Conservation (phyloP, 2,797 vertebrate genomes). For the Megalops cyprinoides region DNA sequence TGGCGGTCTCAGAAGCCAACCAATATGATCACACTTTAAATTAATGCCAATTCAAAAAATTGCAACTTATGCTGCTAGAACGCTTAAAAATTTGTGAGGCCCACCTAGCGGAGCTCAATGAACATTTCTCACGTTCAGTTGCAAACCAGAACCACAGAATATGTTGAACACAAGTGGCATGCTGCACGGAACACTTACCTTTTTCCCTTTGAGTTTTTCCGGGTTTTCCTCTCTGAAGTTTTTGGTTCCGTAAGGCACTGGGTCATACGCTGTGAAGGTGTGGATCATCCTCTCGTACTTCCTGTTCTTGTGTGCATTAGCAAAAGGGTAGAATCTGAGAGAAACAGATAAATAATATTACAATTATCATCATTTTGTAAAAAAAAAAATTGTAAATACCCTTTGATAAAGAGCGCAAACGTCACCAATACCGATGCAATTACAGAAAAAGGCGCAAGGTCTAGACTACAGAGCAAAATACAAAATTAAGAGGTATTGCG, state of each 20-base stretch:
- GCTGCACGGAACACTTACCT: slow-evolving; percentile 72
- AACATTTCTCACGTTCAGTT: too few relatives aligned
- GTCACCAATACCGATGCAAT: background rate
- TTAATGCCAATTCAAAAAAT: background rate
- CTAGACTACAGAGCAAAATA: background rate
- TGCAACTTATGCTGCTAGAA: too few relatives aligned
- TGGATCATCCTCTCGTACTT: slow-evolving; percentile 67
- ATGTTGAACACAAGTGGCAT: too few relatives aligned
- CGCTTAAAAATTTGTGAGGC: slow-evolving; percentile 79
- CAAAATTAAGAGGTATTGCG: background rate
- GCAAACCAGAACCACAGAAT: background rate
- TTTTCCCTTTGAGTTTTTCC: slow-evolving; percentile 63
- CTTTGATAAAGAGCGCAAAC: background rate
- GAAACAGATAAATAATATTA: slow-evolving; percentile 21
- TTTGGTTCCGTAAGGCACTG: slow-evolving; percentile 61
- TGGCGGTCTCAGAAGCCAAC: background rate
- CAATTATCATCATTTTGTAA: background rate
- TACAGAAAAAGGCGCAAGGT: background rate
- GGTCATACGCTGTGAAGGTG: slow-evolving; percentile 63
- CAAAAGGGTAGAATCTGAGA: slow-evolving; percentile 76
- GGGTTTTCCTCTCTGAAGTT: slow-evolving; percentile 72
- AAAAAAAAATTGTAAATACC: too few relatives aligned
- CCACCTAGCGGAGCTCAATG: background rate
- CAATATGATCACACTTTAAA: background rate
- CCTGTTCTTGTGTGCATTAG: slow-evolving; percentile 64